These are phyloP conservation scores for Balanococcus diminutus DNA, from an alignment of 2,888 invertebrate species.

Conservation along the genomic window DNA sequence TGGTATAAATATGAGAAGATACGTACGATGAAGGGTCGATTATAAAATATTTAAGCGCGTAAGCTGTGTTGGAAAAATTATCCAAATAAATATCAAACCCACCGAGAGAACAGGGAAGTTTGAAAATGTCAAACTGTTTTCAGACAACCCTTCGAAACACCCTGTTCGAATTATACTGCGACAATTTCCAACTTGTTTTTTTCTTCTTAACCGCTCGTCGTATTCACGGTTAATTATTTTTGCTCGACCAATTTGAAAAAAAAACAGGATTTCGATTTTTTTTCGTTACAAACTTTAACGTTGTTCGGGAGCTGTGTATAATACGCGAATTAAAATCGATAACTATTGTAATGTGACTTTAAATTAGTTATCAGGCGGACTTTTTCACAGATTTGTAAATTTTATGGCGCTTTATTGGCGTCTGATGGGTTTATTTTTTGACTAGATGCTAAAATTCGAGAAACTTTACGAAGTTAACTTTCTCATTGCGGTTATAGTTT, in stretches of 20 bases:
- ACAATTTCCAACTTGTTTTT: not conserved
- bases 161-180: not conserved
- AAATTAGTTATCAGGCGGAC: conserved; percentile 44
- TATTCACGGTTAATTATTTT: conserved; percentile 15
- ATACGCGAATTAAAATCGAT: not conserved
- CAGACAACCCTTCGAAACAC: not conserved
- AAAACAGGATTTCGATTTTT: not conserved
- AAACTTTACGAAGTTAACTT: not conserved
- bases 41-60: no score
- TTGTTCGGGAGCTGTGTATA: not conserved
- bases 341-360: conserved; percentile 47
- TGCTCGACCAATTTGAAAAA: not conserved
- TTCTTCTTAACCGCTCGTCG: not conserved
- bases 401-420: conserved; percentile 30
- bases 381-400: conserved; percentile 9
- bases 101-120: not conserved
- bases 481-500: not conserved
- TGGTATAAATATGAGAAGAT: no score
- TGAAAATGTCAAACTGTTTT: not conserved
- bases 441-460: not conserved
- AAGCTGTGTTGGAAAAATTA: not conserved
- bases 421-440: conserved; percentile 18
- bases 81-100: not conserved
- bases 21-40: no score
- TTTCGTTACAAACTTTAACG: not conserved